Conservation (phyloP, 2,797 vertebrate species). For the Scolopax rusticola region DNA sequence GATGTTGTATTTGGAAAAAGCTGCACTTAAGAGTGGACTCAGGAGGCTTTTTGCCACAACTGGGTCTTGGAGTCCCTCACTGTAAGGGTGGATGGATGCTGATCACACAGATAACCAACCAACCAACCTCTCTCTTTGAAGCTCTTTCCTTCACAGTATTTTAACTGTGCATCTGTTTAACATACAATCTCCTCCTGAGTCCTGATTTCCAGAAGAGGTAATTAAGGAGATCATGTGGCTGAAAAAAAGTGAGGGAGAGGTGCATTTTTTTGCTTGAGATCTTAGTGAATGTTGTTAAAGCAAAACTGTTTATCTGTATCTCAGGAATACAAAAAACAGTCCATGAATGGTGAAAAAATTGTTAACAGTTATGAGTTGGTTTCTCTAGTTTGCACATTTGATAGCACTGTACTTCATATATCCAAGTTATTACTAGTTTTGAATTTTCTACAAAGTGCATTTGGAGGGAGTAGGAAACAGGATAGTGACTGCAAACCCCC, state of each 20-base stretch:
- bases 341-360: not conserved
- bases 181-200: not conserved
- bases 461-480: not conserved
- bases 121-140: not conserved
- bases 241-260: not conserved
- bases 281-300: not conserved
- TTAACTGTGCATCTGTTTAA: not conserved
- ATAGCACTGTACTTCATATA: not conserved
- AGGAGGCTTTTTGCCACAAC: not conserved
- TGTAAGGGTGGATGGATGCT: not conserved
- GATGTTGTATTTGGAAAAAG: not conserved
- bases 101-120: not conserved
- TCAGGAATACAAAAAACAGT: not conserved
- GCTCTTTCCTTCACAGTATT: not conserved
- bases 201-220: not conserved
- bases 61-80: not conserved
- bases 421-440: not conserved
- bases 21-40: not conserved
- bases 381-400: not conserved
- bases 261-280: not conserved
- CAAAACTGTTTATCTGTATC: not conserved
- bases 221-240: not conserved
- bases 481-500: not conserved
- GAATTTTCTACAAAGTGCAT: not conserved
- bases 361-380: rapidly evolving